phyloP scores from a whole-genome alignment of 2,888 invertebrate species.

The Nemurella pictetii region DNA sequence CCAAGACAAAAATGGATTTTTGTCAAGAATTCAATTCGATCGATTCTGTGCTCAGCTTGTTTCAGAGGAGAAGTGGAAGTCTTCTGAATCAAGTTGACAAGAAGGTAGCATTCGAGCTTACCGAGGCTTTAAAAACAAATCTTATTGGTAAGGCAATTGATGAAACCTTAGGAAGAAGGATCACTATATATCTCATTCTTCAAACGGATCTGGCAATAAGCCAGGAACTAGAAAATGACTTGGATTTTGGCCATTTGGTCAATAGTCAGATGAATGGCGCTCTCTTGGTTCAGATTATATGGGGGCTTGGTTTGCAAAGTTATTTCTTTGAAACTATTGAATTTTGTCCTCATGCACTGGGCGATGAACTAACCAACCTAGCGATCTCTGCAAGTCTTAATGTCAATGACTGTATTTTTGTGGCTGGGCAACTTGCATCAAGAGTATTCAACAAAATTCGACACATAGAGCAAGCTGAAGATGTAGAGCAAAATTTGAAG shows the following conservation, averaged over 20 bases:
- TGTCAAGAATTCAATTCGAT: background rate
- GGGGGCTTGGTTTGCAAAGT: constrained; percentile 19
- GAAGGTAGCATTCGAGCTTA: background rate
- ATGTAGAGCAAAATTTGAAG: background rate
- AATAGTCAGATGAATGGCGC: background rate
- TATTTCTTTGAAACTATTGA: constrained; percentile 36
- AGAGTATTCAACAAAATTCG: constrained; percentile 32
- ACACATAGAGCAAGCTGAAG: background rate
- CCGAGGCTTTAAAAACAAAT: background rate
- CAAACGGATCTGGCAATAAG: background rate
- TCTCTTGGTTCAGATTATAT: constrained; percentile 3
- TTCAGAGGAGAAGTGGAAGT: background rate
- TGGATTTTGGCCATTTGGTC: constrained; percentile 5
- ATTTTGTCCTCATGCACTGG: constrained; percentile 31
- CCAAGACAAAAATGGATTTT: background rate
- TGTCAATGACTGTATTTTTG: background rate
- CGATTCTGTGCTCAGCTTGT: background rate
- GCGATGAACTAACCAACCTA: constrained; percentile 32
- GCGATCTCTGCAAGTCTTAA: background rate
- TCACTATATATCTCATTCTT: background rate
- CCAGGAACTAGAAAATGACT: background rate
- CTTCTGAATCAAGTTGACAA: background rate
- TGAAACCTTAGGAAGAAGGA: background rate
- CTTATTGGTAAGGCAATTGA: background rate
- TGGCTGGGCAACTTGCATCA: background rate